These are phyloP conservation scores for Salvelinus alpinus DNA, from an alignment of 2,113 vertebrate species.

Conservation along the genomic window DNA sequence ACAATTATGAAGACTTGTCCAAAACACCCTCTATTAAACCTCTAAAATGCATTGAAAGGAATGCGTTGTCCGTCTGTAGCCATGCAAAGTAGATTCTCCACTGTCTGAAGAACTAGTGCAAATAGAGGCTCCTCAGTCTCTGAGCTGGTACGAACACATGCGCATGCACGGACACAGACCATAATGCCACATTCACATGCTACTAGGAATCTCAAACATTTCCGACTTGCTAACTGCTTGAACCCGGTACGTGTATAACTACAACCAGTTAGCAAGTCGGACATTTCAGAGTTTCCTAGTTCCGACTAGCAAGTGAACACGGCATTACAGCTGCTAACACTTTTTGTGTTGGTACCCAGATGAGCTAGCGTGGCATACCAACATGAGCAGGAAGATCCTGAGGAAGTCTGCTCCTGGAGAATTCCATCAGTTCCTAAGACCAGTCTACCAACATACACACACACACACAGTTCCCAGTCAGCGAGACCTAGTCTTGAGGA, in stretches of 20 bases:
- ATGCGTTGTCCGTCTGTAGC: constrained; percentile 56
- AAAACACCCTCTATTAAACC: background rate
- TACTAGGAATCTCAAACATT: constrained; percentile 69
- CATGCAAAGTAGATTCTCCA: constrained; percentile 94
- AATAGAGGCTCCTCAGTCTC: no score
- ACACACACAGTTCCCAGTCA: constrained; percentile 64
- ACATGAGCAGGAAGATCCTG: constrained; percentile 92
- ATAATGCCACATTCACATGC: no score
- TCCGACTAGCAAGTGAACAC: no score
- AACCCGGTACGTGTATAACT: no score
- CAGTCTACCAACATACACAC: no score
- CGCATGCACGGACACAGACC: no score
- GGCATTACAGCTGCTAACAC: background rate
- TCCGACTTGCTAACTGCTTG: no score
- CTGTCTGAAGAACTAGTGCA: constrained; percentile 90
- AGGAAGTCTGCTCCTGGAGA: constrained; percentile 93
- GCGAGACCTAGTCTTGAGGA: constrained; percentile 95
- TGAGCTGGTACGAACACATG: no score
- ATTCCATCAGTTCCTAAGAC: constrained; percentile 91
- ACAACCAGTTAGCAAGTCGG: no score
- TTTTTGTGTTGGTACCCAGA: constrained; percentile 85
- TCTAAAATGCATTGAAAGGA: background rate
- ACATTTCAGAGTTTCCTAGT: no score
- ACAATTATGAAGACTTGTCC: background rate
- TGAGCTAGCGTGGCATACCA: constrained; percentile 97